Percentiles rank a stretch among this genome's conserved stretches.
Evolutionary conservation across 37 sponge, comb jelly and placozoan species (phyloP).

Genomic region (Geodia barretti): DNA sequence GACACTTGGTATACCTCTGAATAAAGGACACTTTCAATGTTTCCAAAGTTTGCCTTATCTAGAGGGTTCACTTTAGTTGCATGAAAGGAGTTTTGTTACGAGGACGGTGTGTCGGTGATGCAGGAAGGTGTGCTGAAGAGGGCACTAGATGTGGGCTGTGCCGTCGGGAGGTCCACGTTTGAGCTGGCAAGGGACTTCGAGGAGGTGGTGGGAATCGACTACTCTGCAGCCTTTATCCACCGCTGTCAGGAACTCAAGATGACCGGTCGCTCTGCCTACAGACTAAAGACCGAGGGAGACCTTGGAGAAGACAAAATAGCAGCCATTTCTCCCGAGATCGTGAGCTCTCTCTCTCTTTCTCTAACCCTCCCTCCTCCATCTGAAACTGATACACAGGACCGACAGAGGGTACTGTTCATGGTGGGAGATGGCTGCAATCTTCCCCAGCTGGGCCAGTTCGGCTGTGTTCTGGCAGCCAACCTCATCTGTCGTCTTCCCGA

Average conservation of each 20-base stretch:
- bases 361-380: background rate
- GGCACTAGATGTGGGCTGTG: slow-evolving; percentile 90
- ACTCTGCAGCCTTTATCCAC: slow-evolving; percentile 71
- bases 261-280: slow-evolving; percentile 49
- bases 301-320: slow-evolving; percentile 56
- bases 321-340: slow-evolving; percentile 50
- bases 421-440: slow-evolving; percentile 83
- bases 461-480: slow-evolving; percentile 81
- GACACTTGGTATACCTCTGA: too few species aligned
- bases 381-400: slow-evolving; percentile 69
- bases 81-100: background rate
- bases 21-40: too few species aligned
- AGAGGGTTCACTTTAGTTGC: background rate
- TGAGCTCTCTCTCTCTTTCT: slow-evolving; percentile 32
- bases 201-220: slow-evolving; percentile 87
- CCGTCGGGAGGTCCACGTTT: slow-evolving; percentile 86
- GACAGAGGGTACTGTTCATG: slow-evolving; percentile 55
- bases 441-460: slow-evolving; percentile 80
- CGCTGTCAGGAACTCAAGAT: slow-evolving; percentile 70
- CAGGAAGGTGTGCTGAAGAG: slow-evolving; percentile 65
- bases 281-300: slow-evolving; percentile 67
- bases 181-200: slow-evolving; percentile 79
- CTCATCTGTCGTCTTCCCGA: slow-evolving; percentile 83
- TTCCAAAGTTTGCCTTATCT: too few species aligned
- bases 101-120: background rate